Conservation (phyloP, 2,888 invertebrate species). For the Pandemis corylana region DNA sequence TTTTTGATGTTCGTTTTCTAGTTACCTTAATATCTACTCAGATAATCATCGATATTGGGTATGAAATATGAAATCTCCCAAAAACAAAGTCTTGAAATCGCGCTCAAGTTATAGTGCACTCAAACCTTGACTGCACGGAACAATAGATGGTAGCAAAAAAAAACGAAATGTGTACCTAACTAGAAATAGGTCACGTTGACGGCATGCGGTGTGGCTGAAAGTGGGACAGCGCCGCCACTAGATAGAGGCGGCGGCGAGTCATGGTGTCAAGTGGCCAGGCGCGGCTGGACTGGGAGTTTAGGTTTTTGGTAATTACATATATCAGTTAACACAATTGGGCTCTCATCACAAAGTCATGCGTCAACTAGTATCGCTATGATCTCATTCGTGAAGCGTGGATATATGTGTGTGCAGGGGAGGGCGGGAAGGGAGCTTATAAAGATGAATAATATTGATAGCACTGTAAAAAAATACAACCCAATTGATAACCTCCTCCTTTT, state of each 20-base stretch:
- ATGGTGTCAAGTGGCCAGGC: slow-evolving; percentile 47
- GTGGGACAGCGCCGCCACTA: slow-evolving; percentile 17
- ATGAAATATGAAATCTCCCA: no score
- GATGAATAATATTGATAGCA: neutral
- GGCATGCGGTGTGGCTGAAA: slow-evolving; percentile 25
- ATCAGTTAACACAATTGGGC: neutral
- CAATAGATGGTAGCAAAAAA: neutral
- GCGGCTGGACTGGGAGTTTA: neutral
- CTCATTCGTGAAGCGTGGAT: no score
- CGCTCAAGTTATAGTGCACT: no score
- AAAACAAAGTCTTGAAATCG: no score
- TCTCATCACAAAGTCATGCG: neutral
- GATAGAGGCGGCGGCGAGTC: slow-evolving; percentile 37
- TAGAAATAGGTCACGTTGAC: slow-evolving; percentile 49
- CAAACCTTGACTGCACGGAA: neutral
- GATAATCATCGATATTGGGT: no score
- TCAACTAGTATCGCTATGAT: no score
- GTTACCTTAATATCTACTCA: no score
- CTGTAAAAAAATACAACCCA: no score
- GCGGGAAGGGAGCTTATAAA: no score
- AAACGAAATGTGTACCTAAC: slow-evolving; percentile 32
- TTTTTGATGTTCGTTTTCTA: no score
- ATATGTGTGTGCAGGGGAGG: no score
- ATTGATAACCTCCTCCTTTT: no score
- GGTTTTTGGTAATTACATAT: neutral